phyloP scores from a whole-genome alignment of 1,140 invertebrate genomes.

The Cyrtorhinus lividipennis region DNA sequence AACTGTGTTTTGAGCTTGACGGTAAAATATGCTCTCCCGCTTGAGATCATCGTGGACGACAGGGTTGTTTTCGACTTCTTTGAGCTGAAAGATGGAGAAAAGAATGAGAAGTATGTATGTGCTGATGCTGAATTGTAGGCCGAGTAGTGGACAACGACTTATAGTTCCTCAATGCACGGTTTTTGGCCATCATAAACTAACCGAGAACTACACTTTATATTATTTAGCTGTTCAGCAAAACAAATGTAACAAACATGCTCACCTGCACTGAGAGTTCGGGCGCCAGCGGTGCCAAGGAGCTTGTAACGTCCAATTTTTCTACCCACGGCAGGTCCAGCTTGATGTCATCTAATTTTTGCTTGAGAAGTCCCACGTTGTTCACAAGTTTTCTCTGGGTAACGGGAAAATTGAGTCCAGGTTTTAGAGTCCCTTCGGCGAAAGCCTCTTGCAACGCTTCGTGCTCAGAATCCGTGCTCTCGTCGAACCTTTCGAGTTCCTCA shows the following conservation, averaged over 20 bases:
- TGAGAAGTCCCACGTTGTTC: slow-evolving; percentile 49
- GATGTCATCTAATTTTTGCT: slow-evolving; percentile 55
- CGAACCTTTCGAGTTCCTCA: background rate
- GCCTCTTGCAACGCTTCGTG: slow-evolving; percentile 59
- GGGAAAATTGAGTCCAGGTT: slow-evolving; percentile 65
- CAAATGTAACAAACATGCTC: too few species aligned
- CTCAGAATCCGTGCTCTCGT: slow-evolving; percentile 19
- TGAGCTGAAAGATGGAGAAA: slow-evolving; percentile 34
- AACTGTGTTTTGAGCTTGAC: slow-evolving; percentile 80
- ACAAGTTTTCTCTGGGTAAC: slow-evolving; percentile 40
- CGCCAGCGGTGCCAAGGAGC: slow-evolving; percentile 57
- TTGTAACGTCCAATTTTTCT: slow-evolving; percentile 66
- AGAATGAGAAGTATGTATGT: too few species aligned
- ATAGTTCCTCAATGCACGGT: too few species aligned
- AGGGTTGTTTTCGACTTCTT: slow-evolving; percentile 51
- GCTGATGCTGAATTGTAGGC: too few species aligned
- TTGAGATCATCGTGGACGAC: slow-evolving; percentile 71
- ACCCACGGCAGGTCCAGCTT: slow-evolving; percentile 64
- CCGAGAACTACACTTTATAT: too few species aligned
- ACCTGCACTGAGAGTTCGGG: slow-evolving; percentile 65
- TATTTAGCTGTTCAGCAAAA: too few species aligned
- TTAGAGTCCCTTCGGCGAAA: slow-evolving; percentile 60
- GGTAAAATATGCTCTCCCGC: slow-evolving; percentile 76
- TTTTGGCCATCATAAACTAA: too few species aligned
- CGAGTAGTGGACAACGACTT: too few species aligned